phyloP scores from a whole-genome alignment of 2,888 invertebrate genomes.

The Macaria notata region DNA sequence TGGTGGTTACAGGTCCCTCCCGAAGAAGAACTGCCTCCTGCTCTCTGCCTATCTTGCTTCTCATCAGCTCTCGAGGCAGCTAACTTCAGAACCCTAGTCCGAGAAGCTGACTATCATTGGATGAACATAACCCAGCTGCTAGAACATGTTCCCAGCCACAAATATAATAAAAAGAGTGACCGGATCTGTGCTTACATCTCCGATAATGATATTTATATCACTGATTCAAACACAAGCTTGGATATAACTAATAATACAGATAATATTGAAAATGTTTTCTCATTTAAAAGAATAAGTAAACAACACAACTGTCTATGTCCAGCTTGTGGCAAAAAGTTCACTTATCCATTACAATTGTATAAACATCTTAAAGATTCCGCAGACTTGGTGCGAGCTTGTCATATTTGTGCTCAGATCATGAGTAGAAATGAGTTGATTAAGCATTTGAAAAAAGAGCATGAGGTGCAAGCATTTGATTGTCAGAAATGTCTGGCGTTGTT shows the following conservation, averaged over 20 bases:
- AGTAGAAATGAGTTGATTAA: conserved; percentile 48
- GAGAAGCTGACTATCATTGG: conserved; percentile 53
- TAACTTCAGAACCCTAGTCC: conserved; percentile 57
- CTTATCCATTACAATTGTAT: conserved; percentile 50
- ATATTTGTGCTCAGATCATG: conserved; percentile 62
- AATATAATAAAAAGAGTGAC: conserved; percentile 17
- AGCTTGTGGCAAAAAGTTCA: conserved; percentile 57
- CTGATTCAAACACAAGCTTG: conserved; percentile 29
- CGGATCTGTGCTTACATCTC: conserved; percentile 47
- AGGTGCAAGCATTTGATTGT: conserved; percentile 48
- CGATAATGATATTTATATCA: conserved; percentile 44
- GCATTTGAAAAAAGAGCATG: conserved; percentile 52
- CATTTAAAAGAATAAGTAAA: conserved; percentile 32
- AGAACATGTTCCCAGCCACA: conserved; percentile 40
- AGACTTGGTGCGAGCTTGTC: conserved; percentile 59
- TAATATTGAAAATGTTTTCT: conserved; percentile 8
- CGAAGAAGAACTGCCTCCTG: conserved; percentile 60
- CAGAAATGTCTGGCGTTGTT: conserved; percentile 62
- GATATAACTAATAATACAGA: too few species aligned
- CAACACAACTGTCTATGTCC: conserved; percentile 49
- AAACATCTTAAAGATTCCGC: conserved; percentile 63
- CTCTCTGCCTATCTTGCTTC: conserved; percentile 60
- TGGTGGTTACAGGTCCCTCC: conserved; percentile 69
- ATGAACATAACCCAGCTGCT: conserved; percentile 48
- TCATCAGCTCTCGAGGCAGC: conserved; percentile 54